Conservation (phyloP, 2,888 invertebrate genomes). For the Torymus aiolomorphi region DNA sequence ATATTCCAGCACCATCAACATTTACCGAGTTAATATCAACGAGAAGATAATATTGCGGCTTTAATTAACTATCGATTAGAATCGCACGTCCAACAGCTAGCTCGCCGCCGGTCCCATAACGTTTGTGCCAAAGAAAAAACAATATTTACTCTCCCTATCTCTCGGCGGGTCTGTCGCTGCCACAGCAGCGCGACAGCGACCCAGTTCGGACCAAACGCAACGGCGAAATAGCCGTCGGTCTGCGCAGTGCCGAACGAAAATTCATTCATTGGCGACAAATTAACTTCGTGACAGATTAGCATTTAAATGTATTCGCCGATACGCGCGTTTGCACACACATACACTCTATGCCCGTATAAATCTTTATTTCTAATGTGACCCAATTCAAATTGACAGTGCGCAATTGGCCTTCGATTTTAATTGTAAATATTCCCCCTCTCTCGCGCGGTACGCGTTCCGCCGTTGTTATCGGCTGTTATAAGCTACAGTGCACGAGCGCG, state of each 20-base stretch:
- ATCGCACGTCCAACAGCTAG: too few relatives aligned
- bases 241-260: slow-evolving; percentile 11
- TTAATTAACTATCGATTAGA: too few relatives aligned
- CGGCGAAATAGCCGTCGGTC: background rate
- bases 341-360: background rate
- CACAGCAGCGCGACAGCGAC: slow-evolving; percentile 1
- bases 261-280: slow-evolving; percentile 43
- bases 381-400: slow-evolving; percentile 25
- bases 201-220: background rate
- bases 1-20: too few relatives aligned
- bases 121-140: slow-evolving; percentile 10
- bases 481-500: background rate
- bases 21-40: too few relatives aligned
- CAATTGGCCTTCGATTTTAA: slow-evolving; percentile 16
- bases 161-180: background rate
- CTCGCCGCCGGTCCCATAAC: too few relatives aligned
- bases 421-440: slow-evolving; percentile 19
- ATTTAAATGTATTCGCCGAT: slow-evolving; percentile 41
- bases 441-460: too few relatives aligned
- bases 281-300: slow-evolving; percentile 39
- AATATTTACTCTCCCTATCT: background rate
- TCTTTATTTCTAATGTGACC: slow-evolving; percentile 30
- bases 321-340: too few relatives aligned
- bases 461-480: too few relatives aligned
- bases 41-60: too few relatives aligned